Evolutionary conservation across 2,113 vertebrate genomes (phyloP).

Genomic region (Chlamydotis undulata): DNA sequence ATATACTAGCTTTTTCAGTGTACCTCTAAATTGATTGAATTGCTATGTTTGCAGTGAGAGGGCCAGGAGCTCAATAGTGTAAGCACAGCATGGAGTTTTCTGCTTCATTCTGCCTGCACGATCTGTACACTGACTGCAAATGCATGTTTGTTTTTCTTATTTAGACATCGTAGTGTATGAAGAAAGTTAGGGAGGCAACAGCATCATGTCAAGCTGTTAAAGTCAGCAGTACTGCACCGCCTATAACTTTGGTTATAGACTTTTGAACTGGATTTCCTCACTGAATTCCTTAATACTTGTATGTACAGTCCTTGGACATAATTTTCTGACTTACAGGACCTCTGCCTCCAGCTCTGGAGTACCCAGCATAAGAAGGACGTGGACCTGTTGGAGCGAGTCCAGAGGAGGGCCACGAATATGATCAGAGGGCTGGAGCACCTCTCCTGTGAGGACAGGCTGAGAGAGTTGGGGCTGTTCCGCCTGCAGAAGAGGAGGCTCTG

Average conservation of each 20-base stretch:
- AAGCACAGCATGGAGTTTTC: not conserved
- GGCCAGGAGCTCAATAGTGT: not conserved
- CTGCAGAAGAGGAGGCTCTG: no score
- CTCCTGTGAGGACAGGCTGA: no score
- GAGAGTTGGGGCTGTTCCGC: no score
- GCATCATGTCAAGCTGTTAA: not conserved
- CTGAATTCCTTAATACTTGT: not conserved
- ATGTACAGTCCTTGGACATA: not conserved
- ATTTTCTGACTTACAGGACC: not conserved
- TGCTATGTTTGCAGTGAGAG: not conserved
- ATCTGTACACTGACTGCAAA: not conserved
- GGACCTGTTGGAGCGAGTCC: no score
- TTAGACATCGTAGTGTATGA: not conserved
- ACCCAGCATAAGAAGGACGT: no score
- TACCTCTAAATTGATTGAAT: not conserved
- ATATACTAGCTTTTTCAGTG: not conserved
- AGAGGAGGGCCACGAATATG: no score
- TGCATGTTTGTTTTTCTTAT: not conserved
- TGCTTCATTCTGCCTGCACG: not conserved
- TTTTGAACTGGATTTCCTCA: not conserved
- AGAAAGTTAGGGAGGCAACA: not conserved
- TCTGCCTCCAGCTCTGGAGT: no score
- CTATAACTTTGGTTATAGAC: not conserved
- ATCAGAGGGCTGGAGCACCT: no score
- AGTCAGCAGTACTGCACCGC: not conserved